A percentile compares a stretch with the other conserved stretches of the same genome.
Evolutionary conservation across 2,113 vertebrate genomes (phyloP).

Genomic region (Formicarius rufipectus): DNA sequence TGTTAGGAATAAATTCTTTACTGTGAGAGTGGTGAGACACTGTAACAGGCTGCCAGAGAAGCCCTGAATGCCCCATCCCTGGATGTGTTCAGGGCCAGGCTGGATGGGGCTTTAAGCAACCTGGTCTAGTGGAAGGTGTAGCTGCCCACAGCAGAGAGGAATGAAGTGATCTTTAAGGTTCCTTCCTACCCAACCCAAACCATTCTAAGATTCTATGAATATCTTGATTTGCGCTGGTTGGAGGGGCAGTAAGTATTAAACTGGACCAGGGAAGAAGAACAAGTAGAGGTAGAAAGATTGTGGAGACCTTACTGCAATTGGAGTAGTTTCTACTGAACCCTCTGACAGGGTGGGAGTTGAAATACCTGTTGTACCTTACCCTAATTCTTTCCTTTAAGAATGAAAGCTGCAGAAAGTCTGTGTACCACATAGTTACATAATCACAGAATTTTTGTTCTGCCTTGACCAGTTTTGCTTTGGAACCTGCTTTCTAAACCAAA

Average conservation of each 20-base stretch:
- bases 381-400: neutral
- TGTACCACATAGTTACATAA: neutral
- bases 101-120: neutral
- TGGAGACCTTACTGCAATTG: neutral
- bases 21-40: neutral
- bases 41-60: neutral
- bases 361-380: neutral
- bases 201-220: neutral
- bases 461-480: neutral
- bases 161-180: neutral
- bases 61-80: neutral
- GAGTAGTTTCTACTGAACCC: neutral
- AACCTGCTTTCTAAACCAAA: neutral
- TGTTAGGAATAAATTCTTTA: neutral
- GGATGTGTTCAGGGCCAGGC: neutral
- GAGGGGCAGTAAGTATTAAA: neutral
- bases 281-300: neutral
- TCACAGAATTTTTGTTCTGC: neutral
- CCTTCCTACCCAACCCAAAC: neutral
- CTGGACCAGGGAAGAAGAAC: neutral
- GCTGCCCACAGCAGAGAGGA: neutral
- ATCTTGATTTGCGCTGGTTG: neutral
- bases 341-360: neutral
- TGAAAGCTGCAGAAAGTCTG: neutral
- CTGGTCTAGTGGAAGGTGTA: neutral